Conservation (phyloP, 2,797 vertebrate species). For the Cynopterus sphinx region DNA sequence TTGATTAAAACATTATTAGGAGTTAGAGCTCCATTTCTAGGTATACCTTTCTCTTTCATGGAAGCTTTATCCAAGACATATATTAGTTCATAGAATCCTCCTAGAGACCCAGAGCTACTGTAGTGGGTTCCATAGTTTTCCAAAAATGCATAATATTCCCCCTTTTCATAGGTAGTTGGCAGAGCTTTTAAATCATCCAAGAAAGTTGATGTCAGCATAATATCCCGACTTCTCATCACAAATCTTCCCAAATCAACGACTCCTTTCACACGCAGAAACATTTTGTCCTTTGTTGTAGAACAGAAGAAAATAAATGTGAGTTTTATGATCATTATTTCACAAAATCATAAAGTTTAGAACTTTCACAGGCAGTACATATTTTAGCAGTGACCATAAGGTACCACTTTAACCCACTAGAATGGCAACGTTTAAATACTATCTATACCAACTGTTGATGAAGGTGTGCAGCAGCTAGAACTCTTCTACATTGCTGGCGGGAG, state of each 20-base stretch:
- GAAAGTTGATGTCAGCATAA: conserved; percentile 86
- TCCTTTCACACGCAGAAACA: conserved; percentile 90
- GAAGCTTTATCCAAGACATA: conserved; percentile 89
- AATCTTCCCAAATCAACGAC: conserved; percentile 90
- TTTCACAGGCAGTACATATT: background rate
- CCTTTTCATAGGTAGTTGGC: conserved; percentile 90
- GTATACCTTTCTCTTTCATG: conserved; percentile 77
- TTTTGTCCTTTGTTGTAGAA: conserved; percentile 85
- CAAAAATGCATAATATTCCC: conserved; percentile 93
- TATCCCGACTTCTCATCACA: conserved; percentile 86
- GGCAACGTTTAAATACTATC: background rate
- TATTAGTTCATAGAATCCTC: conserved; percentile 93
- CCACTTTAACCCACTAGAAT: background rate
- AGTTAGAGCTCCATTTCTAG: background rate
- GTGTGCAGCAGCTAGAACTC: background rate
- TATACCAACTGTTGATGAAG: background rate
- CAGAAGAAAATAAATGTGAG: background rate
- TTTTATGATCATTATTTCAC: background rate
- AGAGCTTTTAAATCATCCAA: conserved; percentile 87
- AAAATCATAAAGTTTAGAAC: background rate
- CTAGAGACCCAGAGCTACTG: conserved; percentile 88
- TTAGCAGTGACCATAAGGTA: background rate
- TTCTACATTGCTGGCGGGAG: background rate
- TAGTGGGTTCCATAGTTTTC: conserved; percentile 96
- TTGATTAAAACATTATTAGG: background rate